These are phyloP conservation scores for Tenthredo scrophulariae DNA, from an alignment of 2,888 invertebrate species.

Conservation along the genomic window DNA sequence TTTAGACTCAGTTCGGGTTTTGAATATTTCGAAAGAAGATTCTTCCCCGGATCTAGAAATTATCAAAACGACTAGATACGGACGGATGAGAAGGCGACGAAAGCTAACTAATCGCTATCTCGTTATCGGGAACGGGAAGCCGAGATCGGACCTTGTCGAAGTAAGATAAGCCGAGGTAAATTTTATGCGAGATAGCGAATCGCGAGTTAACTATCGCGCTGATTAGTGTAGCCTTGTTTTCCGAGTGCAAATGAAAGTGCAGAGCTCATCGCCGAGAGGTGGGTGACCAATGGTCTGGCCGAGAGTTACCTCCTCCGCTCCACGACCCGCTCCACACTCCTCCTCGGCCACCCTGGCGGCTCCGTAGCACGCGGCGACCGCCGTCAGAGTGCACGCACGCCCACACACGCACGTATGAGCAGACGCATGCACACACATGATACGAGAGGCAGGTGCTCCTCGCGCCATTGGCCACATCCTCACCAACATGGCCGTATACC, in stretches of 20 bases:
- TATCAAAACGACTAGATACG: too few species aligned
- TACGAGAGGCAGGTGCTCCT: slow-evolving; percentile 77
- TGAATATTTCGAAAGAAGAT: background rate
- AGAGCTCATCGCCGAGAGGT: slow-evolving; percentile 42
- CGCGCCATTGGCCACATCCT: slow-evolving; percentile 76
- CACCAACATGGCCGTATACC: slow-evolving; percentile 76
- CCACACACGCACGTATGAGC: slow-evolving; percentile 61
- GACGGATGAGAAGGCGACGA: background rate
- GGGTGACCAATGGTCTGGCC: slow-evolving; percentile 52
- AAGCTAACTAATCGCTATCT: background rate
- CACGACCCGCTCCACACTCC: slow-evolving; percentile 17
- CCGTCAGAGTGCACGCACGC: slow-evolving; percentile 53
- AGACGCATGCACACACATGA: slow-evolving; percentile 72
- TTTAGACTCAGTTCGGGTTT: background rate
- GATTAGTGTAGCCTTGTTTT: slow-evolving; percentile 31
- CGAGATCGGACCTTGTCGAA: background rate
- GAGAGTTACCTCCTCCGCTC: slow-evolving; percentile 35
- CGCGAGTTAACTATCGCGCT: slow-evolving; percentile 1
- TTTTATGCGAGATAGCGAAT: background rate
- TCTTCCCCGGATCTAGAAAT: background rate
- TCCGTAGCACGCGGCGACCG: slow-evolving; percentile 44
- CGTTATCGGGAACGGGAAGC: background rate
- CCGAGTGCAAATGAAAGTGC: slow-evolving; percentile 52
- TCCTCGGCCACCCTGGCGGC: slow-evolving; percentile 42
- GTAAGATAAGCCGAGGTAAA: background rate